These are phyloP conservation scores for Lophotis ruficrista DNA, from an alignment of 2,113 vertebrate genomes.

Conservation along the genomic window DNA sequence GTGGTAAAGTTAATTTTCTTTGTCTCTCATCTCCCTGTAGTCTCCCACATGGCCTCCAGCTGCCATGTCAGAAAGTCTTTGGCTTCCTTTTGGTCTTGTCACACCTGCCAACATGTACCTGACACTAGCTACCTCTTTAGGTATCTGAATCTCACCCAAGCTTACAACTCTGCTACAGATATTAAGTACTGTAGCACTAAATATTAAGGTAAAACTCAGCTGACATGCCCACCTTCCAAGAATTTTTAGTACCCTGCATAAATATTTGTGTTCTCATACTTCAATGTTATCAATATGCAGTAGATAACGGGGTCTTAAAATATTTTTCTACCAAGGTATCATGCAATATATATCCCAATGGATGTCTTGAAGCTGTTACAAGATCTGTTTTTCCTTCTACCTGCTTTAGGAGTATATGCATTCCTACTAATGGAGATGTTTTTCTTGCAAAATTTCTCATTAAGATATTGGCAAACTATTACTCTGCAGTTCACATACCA, in stretches of 20 bases:
- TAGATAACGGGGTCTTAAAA: neutral
- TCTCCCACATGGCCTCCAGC: neutral
- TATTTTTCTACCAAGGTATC: neutral
- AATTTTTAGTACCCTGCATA: neutral
- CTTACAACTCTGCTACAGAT: neutral
- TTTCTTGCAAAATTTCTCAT: neutral
- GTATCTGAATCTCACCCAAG: neutral
- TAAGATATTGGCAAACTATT: neutral
- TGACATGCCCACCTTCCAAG: neutral
- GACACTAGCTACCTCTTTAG: neutral
- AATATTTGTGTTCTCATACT: neutral
- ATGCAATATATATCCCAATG: neutral
- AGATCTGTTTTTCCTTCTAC: neutral
- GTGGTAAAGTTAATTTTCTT: slow-evolving; percentile 69
- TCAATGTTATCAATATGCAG: neutral
- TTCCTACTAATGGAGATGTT: neutral
- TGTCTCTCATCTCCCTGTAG: neutral
- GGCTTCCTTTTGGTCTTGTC: neutral
- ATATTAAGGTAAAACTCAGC: neutral
- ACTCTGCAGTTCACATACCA: neutral
- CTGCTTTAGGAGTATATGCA: neutral
- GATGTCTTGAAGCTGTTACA: neutral
- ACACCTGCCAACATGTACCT: neutral
- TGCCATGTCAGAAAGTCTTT: neutral
- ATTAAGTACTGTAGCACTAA: neutral